These are phyloP conservation scores for Pantherophis vulpinus DNA, from an alignment of 2,797 vertebrate genomes.

Conservation along the genomic window DNA sequence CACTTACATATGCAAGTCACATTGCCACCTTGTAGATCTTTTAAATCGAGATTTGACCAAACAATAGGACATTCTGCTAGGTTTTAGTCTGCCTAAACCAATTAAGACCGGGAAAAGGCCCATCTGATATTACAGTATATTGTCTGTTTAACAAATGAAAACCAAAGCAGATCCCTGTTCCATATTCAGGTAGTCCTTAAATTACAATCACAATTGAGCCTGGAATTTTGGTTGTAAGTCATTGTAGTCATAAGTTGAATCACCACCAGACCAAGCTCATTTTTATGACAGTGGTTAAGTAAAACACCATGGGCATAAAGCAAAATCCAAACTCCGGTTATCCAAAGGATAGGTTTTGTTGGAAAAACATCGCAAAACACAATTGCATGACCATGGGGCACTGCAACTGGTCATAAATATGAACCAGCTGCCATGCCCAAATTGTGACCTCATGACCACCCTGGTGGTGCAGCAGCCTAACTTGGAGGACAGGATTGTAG, in stretches of 20 bases:
- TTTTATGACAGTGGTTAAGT: background rate
- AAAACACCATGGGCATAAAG: background rate
- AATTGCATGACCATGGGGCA: background rate
- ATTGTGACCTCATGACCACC: background rate
- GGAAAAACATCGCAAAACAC: background rate
- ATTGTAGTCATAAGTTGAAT: background rate
- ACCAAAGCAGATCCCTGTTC: background rate
- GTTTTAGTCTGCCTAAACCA: conserved; percentile 30
- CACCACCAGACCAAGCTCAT: background rate
- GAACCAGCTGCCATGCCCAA: background rate
- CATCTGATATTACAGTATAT: conserved; percentile 9
- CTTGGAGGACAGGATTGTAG: background rate
- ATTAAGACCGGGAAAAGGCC: conserved; percentile 32
- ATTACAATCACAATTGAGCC: background rate
- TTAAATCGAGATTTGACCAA: background rate
- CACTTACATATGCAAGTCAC: background rate
- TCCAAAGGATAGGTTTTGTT: background rate
- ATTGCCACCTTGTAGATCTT: background rate
- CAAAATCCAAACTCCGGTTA: background rate
- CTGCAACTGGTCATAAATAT: background rate
- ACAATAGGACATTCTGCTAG: background rate
- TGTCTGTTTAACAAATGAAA: conserved; percentile 31
- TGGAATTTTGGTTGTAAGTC: background rate
- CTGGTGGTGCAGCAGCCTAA: background rate
- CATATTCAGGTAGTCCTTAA: background rate